Evolutionary conservation across 2,888 invertebrate genomes (phyloP), one percentile per base, ranked within the genome.

Genomic region (Plagiodera versicolora): DNA sequence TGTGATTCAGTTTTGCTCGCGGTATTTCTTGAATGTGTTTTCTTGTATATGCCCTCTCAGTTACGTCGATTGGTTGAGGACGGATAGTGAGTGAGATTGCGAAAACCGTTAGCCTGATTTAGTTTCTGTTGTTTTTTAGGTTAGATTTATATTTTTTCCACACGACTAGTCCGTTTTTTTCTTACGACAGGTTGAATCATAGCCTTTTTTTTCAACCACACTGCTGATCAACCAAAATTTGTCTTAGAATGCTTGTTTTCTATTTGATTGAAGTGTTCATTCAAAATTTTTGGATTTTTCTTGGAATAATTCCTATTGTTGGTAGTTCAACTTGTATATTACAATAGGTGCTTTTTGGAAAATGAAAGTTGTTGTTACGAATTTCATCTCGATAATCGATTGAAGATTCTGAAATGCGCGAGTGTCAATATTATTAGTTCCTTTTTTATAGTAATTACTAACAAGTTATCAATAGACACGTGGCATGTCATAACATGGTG

Each of bases 401-500:
- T 14, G 39, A 39, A 39, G 6, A 39, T 1, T n/a, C n/a, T 39
- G 39, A 39, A 14, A 39, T 39, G 6, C 14, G 39, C 11, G 4
- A 14, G 39, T 39, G 58, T 58, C 58, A 58, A 49, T 48, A 50
- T 57, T 49, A 28, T 56, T 44, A 46, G 39, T 60, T 51, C 20
- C 44, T 60, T 48, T 39, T 53, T 53, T 53, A 48, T 1, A 28
- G 9, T 39, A 39, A 14, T 39, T 39, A 39, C 39, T 39, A 39
- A 39, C 39, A 51, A 30, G 35, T 54, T 44, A 35, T 24, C 46
- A 50, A 58, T 53, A 49, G 53, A 50, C 28, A n/a, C 14, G 39
- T 32, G 18, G 24, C 35, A 32, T 50, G 30, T 50, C 32, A 11
- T 51, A 47, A 53, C 47, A 57, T 65, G 65, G 65, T 65, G 62